A percentile compares a stretch with the other conserved stretches of the same genome.
Evolutionary conservation across 1,140 invertebrate genomes (phyloP).

Genomic region (Himalopsyche phryganea): DNA sequence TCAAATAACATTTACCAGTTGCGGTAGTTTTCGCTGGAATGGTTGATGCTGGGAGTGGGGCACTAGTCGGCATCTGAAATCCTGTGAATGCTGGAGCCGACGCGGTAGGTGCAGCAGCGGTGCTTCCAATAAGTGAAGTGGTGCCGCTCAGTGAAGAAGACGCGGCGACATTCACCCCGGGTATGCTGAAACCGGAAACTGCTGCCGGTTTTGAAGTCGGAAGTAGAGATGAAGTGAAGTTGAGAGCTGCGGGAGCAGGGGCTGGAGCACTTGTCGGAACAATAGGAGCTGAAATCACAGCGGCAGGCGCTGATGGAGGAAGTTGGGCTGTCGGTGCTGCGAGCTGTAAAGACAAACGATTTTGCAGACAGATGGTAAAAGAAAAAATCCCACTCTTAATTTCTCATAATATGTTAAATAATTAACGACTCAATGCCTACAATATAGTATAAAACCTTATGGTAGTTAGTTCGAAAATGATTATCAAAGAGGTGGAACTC

Average conservation of each 20-base stretch:
- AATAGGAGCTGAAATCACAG: too few species aligned
- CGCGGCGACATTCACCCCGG: not conserved
- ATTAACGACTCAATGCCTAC: not conserved
- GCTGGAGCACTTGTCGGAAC: not conserved
- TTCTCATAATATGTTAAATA: not conserved
- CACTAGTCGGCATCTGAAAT: not conserved
- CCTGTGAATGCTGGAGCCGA: not conserved
- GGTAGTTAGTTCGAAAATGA: too few species aligned
- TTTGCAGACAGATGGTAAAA: not conserved
- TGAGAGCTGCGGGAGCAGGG: not conserved
- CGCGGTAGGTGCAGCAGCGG: not conserved
- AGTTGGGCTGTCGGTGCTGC: not conserved
- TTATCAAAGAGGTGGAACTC: too few species aligned
- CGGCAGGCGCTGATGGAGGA: not conserved
- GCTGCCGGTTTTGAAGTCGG: conserved; percentile 26
- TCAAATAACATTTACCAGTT: too few species aligned
- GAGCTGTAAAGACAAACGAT: too few species aligned
- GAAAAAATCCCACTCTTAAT: not conserved
- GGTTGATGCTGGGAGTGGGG: not conserved
- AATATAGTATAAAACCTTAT: too few species aligned
- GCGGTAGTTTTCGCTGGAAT: not conserved
- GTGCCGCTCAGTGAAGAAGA: not conserved
- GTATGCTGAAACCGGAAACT: conserved; percentile 10
- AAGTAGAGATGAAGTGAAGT: not conserved
- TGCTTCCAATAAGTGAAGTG: not conserved